Conservation (phyloP, 2,888 invertebrate species). For the Microdon myrmicae region DNA sequence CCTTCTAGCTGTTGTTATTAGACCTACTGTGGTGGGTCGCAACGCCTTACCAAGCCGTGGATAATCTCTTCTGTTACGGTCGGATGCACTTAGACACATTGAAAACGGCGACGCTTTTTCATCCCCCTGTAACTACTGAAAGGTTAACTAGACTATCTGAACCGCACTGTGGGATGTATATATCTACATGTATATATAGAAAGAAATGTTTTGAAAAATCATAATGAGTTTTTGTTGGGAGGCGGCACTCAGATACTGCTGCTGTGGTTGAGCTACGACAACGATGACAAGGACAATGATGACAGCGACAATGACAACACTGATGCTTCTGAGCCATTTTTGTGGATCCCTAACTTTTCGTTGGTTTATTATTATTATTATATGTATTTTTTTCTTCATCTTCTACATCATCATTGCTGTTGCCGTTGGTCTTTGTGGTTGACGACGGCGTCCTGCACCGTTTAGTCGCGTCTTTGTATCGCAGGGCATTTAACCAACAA, state of each 20-base stretch:
- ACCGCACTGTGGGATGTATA: constrained; percentile 27
- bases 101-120: constrained; percentile 29
- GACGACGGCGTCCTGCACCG: constrained; percentile 32
- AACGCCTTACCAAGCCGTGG: constrained; percentile 48
- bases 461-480: constrained; percentile 36
- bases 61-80: constrained; percentile 51
- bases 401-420: constrained; percentile 17
- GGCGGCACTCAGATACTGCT: constrained; percentile 15
- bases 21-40: constrained; percentile 11
- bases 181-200: too few species aligned
- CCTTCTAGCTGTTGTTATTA: constrained; percentile 13
- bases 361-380: neutral
- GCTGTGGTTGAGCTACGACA: constrained; percentile 17
- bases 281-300: constrained; percentile 36
- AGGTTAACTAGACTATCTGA: constrained; percentile 32
- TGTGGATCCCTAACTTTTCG: constrained; percentile 14
- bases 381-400: constrained; percentile 2
- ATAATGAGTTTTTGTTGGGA: constrained; percentile 46
- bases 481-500: constrained; percentile 46
- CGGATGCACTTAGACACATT: constrained; percentile 50
- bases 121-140: constrained; percentile 8
- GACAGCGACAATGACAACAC: constrained; percentile 26
- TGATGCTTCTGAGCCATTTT: constrained; percentile 37
- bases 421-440: too few species aligned
- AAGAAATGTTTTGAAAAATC: too few species aligned